Base-by-base conservation (phyloP, 2,113 vertebrate genomes). In the Acinonyx jubatus region DNA sequence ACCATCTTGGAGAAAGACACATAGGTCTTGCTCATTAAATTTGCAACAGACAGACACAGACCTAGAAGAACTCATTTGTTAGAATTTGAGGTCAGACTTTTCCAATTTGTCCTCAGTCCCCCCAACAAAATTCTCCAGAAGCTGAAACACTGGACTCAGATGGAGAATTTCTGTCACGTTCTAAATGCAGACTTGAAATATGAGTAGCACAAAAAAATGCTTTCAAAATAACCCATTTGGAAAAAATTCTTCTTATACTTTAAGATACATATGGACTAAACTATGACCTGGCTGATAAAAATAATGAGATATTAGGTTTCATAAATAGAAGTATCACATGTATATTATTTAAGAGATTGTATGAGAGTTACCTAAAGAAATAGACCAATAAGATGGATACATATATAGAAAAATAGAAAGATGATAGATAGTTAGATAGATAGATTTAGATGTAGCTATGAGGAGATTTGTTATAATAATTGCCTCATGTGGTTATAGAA, bases 1-100 rank as follows among this genome's bases (percentile, higher is more conserved):
- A 95, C 73, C 73, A 93, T 38, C 63, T 93, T 92, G 83, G 25
- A 91, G 76, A 94, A 89, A 91, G 74, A 68, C 16, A 68, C 31
- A 73, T 31, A 93, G 84, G 50, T 5, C 69, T 81, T 76, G 74
- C 81, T 94, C 52, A 90, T 90, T 86, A 87, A 73, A 94, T 73
- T 52, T 87, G 31, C 14, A 48, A 29, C 83, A 94, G 93, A 92
- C 83, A 93, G 96, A 94, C 50, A 57, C 23, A 88, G 66, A 91
- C 79, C 74, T 84, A 7, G 29, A 93, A 96, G 57, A 94, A 45
- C 18, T 94, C 71, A 65, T 92, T 81, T 68, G 36, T 85, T 87
- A 83, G 74, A 85, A 88, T 38, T 18, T 81, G 74, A 90, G 66
- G 93, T 92, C 84, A 96, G 63, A 61, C n/a, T 3, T 89, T 85